Conservation (phyloP, 2,797 vertebrate genomes). For the Gastrophryne carolinensis region DNA sequence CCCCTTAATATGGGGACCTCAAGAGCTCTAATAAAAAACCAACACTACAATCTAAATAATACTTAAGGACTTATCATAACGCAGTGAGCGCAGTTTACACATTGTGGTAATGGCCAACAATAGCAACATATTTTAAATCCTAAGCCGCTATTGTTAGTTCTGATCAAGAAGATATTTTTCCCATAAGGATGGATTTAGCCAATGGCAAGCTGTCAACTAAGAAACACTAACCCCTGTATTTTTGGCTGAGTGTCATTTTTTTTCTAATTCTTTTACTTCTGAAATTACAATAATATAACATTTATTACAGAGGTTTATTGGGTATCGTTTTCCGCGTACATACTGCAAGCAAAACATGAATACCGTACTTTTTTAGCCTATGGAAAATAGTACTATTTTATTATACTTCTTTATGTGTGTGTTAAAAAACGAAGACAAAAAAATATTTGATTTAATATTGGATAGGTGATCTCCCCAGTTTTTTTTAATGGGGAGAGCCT, state of each 20-base stretch:
- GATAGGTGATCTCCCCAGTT: too few relatives aligned
- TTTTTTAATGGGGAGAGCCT: too few relatives aligned
- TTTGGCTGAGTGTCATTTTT: not conserved
- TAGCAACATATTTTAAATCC: conserved; percentile 1
- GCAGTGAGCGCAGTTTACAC: not conserved
- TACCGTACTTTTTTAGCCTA: too few relatives aligned
- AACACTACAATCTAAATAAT: conserved; percentile 14
- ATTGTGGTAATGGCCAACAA: not conserved
- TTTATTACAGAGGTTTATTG: not conserved
- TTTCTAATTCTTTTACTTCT: not conserved
- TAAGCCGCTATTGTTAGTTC: conserved; percentile 1
- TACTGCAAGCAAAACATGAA: not conserved
- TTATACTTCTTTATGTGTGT: not conserved
- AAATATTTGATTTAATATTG: too few relatives aligned
- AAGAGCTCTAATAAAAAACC: not conserved
- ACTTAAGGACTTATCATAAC: conserved; percentile 1
- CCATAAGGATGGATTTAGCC: conserved; percentile 31
- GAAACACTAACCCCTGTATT: conserved; percentile 4
- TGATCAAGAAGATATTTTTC: conserved; percentile 24
- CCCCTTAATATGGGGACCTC: not conserved
- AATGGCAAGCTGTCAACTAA: conserved; percentile 16
- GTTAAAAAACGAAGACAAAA: too few relatives aligned
- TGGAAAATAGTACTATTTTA: too few relatives aligned
- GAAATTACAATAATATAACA: conserved; percentile 10
- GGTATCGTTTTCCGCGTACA: not conserved